Percentiles rank a stretch among this genome's conserved stretches.
phyloP scores from a whole-genome alignment of 2,888 invertebrate genomes.

The Phlogophora meticulosa region DNA sequence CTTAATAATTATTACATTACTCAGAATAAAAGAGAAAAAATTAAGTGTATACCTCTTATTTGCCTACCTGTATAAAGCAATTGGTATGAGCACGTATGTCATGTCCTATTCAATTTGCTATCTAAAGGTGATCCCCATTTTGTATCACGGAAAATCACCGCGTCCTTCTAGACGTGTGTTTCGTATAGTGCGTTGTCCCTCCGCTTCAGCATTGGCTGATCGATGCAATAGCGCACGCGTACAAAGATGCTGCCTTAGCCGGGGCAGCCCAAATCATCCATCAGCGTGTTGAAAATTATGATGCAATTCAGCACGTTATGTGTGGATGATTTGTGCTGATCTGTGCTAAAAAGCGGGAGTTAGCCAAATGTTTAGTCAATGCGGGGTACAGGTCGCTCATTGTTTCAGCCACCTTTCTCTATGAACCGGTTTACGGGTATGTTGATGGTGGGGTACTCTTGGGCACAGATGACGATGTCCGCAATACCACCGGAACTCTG shows the following conservation, averaged over 20 bases:
- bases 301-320: neutral
- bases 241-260: neutral
- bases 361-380: constrained; percentile 1
- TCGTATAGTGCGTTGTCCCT: constrained; percentile 4
- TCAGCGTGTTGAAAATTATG: neutral
- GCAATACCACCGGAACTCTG: constrained; percentile 95
- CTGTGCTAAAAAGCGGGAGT: neutral
- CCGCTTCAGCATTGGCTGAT: neutral
- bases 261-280: neutral
- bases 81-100: neutral
- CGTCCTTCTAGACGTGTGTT: neutral
- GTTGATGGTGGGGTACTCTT: constrained; percentile 95
- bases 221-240: constrained; percentile 23
- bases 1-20: too few species aligned
- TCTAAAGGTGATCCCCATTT: neutral
- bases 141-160: neutral
- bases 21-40: too few species aligned
- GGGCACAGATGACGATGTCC: constrained; percentile 94
- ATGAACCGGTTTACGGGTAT: constrained; percentile 94
- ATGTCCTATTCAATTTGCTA: neutral
- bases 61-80: too few species aligned
- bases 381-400: constrained; percentile 18
- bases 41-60: too few species aligned
- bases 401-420: constrained; percentile 95
- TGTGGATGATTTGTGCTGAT: constrained; percentile 15